Evolutionary conservation across 1,140 invertebrate genomes (phyloP).

Genomic region (Eupeodes corollae): DNA sequence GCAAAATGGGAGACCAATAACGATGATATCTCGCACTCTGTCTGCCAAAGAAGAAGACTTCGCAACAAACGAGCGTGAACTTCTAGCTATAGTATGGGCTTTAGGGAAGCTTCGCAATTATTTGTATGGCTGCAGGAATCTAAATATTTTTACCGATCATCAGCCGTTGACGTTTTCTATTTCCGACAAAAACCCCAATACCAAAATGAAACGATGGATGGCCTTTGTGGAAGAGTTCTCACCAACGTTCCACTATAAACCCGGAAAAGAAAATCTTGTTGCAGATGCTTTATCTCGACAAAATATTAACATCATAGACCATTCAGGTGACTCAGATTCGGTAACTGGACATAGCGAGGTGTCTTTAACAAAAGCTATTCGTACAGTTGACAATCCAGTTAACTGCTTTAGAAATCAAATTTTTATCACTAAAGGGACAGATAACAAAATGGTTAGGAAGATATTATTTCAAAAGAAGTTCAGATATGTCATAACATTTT

Average conservation of each 20-base stretch:
- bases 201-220: too few relatives aligned
- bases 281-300: background rate
- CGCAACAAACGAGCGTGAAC: slow-evolving; percentile 7
- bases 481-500: background rate
- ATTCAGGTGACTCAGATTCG: background rate
- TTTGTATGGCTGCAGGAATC: background rate
- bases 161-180: too few relatives aligned
- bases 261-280: background rate
- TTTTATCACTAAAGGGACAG: background rate
- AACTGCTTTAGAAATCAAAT: slow-evolving; percentile 3
- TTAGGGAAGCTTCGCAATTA: slow-evolving; percentile 7
- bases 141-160: slow-evolving; percentile 7
- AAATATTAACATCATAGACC: background rate
- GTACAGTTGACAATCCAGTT: background rate
- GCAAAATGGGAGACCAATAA: slow-evolving; percentile 20
- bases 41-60: slow-evolving; percentile 2
- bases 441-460: too few relatives aligned
- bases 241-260: background rate
- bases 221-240: background rate
- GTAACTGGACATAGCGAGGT: background rate
- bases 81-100: slow-evolving; percentile 8
- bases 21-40: slow-evolving; percentile 6
- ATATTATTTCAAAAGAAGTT: background rate
- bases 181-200: too few relatives aligned
- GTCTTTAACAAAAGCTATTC: background rate